Evolutionary conservation across 2,888 invertebrate species (phyloP).

Genomic region (Lepidocyrtoides sp.): DNA sequence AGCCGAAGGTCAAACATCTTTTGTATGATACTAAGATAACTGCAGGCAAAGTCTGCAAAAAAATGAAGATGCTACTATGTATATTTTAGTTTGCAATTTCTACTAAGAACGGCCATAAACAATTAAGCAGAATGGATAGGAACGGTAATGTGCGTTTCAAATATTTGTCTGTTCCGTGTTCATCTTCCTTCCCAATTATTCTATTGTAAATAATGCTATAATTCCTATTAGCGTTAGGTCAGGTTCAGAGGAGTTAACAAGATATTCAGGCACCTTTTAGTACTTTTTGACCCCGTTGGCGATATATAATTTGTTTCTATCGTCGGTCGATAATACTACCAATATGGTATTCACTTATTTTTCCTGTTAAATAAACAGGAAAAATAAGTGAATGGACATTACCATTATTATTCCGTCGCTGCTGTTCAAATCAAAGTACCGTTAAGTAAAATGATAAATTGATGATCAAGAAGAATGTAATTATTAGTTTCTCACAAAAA

Average conservation of each 20-base stretch:
- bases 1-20: slow-evolving; percentile 63
- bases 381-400: no score
- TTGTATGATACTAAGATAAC: neutral
- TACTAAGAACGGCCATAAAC: neutral
- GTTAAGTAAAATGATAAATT: neutral
- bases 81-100: neutral
- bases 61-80: neutral
- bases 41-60: no score
- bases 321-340: no score
- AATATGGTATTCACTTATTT: no score
- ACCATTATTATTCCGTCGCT: no score
- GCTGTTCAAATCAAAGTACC: no score
- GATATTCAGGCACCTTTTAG: neutral
- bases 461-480: neutral
- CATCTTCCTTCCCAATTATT: neutral
- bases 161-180: neutral
- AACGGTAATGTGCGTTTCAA: neutral
- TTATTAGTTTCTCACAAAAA: slow-evolving; percentile 1
- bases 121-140: neutral
- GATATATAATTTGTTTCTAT: no score
- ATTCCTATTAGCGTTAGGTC: neutral
- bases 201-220: neutral
- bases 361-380: no score
- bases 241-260: slow-evolving; percentile 2
- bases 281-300: neutral